These are phyloP conservation scores for Andrena minutula DNA, from an alignment of 2,888 invertebrate species.

Conservation along the genomic window DNA sequence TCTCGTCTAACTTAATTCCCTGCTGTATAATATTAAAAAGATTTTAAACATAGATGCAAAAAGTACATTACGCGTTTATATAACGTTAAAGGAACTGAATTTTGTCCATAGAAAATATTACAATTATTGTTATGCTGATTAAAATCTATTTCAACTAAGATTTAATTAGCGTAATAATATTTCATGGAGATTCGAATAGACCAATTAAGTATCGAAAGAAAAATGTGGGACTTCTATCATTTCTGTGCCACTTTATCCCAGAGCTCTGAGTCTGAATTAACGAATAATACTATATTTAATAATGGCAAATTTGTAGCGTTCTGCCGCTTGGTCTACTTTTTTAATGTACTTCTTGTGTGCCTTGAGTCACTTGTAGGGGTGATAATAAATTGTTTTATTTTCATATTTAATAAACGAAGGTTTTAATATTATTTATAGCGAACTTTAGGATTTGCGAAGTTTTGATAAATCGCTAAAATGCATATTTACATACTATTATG, in stretches of 20 bases:
- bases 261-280: not conserved
- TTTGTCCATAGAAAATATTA: no score
- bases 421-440: not conserved
- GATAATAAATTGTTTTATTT: slow-evolving; percentile 10
- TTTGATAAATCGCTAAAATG: not conserved
- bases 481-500: not conserved
- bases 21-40: slow-evolving; percentile 13
- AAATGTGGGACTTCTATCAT: not conserved
- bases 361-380: not conserved
- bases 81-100: slow-evolving; percentile 1
- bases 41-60: not conserved
- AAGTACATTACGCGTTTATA: slow-evolving; percentile 1
- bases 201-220: not conserved
- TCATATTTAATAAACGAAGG: not conserved
- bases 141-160: not conserved
- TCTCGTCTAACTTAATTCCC: slow-evolving; percentile 16
- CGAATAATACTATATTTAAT: not conserved
- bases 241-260: not conserved
- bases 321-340: not conserved
- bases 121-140: not conserved
- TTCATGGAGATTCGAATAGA: not conserved
- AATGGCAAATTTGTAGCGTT: not conserved
- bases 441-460: not conserved
- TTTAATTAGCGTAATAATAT: slow-evolving; percentile 1
- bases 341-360: not conserved